A percentile compares a stretch with the other conserved stretches of the same genome.
phyloP scores from a whole-genome alignment of 2,113 vertebrate genomes.

The Eptatretus burgeri region DNA sequence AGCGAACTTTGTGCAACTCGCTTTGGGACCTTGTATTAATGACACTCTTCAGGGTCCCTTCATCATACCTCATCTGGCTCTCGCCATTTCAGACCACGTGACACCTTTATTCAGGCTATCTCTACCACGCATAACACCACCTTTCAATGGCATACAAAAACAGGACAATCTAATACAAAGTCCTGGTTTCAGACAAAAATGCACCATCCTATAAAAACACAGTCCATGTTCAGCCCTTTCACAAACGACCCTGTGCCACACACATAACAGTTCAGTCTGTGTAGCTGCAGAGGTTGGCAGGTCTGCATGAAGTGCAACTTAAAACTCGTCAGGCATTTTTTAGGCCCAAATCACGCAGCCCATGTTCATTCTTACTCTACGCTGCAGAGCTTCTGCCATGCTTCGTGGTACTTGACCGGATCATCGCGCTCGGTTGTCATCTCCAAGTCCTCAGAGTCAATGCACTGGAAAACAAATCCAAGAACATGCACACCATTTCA shows the following conservation, averaged over 20 bases:
- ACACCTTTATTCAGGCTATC: no score
- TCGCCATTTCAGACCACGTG: no score
- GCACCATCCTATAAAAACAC: neutral
- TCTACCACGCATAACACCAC: no score
- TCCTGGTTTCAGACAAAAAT: no score
- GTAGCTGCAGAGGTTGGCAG: neutral
- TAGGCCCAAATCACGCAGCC: neutral
- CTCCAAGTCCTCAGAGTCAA: constrained; percentile 69
- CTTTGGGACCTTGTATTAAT: no score
- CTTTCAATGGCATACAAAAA: no score
- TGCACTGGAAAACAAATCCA: constrained; percentile 24
- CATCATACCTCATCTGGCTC: no score
- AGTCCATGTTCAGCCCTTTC: no score
- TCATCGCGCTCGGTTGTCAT: constrained; percentile 41
- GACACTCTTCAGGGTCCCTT: no score
- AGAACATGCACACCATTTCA: no score
- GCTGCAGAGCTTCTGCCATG: constrained; percentile 82
- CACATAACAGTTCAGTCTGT: neutral
- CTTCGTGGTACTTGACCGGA: constrained; percentile 70
- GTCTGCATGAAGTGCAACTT: neutral
- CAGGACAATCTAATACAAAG: no score
- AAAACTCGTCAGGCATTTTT: neutral
- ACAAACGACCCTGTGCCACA: neutral
- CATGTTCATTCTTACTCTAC: constrained; percentile 32
- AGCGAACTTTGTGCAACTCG: no score